phyloP scores from a whole-genome alignment of 2,797 vertebrate genomes.

The Anomalospiza imberbis region DNA sequence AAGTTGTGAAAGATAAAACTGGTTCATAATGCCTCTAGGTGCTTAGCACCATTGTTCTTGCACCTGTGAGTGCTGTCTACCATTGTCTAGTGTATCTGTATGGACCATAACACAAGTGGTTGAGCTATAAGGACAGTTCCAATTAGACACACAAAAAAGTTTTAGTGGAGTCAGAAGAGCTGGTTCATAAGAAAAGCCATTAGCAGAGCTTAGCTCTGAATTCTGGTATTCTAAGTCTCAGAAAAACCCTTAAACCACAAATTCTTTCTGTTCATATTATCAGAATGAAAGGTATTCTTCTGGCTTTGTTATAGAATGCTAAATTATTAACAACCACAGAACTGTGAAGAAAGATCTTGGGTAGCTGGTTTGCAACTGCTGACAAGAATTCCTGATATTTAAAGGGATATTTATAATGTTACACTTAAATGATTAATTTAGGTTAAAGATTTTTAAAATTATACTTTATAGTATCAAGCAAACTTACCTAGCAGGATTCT shows the following conservation, averaged over 20 bases:
- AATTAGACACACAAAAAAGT: background rate
- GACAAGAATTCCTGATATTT: background rate
- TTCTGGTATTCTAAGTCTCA: background rate
- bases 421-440: background rate
- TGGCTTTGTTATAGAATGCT: background rate
- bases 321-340: background rate
- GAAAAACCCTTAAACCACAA: background rate
- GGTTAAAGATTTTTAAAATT: background rate
- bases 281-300: background rate
- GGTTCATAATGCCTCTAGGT: background rate
- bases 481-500: background rate
- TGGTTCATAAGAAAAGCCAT: background rate
- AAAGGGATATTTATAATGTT: background rate
- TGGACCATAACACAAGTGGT: background rate
- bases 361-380: background rate
- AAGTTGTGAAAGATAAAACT: background rate
- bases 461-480: background rate
- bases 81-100: background rate
- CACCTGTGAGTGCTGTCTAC: background rate
- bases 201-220: background rate
- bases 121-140: background rate
- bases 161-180: background rate
- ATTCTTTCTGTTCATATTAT: background rate
- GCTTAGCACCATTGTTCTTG: background rate
- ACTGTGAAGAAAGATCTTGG: background rate